Conservation (phyloP, 2,797 vertebrate genomes). For the Epinephelus coioides region DNA sequence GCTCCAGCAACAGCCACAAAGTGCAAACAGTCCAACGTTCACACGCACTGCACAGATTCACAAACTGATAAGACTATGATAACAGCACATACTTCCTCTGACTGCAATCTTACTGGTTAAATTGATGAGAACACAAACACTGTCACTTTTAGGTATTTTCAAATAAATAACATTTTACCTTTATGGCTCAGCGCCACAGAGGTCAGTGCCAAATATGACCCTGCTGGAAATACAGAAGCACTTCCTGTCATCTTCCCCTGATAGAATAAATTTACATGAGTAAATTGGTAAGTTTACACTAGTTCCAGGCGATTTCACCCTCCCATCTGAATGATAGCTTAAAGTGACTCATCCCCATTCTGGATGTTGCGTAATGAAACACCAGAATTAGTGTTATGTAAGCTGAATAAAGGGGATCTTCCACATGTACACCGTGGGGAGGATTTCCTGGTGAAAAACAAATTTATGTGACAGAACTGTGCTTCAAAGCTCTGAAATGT, state of each 20-base stretch:
- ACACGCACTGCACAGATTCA: neutral
- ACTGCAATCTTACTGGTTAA: neutral
- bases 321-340: slow-evolving; percentile 18
- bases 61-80: neutral
- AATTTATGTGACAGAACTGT: slow-evolving; percentile 7
- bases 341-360: slow-evolving; percentile 42
- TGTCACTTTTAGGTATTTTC: neutral
- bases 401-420: slow-evolving; percentile 36
- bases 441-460: slow-evolving; percentile 28
- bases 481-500: slow-evolving; percentile 10
- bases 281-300: neutral
- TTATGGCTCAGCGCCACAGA: neutral
- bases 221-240: neutral
- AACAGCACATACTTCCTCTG: slow-evolving; percentile 7
- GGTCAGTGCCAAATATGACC: neutral
- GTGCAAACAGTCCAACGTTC: slow-evolving; percentile 1
- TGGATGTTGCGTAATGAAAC: slow-evolving; percentile 44
- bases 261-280: neutral
- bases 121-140: neutral
- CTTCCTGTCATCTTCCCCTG: neutral
- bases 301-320: neutral
- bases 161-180: neutral
- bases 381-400: slow-evolving; percentile 44
- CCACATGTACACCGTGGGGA: neutral
- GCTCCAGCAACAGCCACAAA: neutral